Percentiles rank a stretch among this genome's conserved stretches.
Conservation (phyloP, 1,140 invertebrate genomes). For the Trachymyrmex septentrionalis region DNA sequence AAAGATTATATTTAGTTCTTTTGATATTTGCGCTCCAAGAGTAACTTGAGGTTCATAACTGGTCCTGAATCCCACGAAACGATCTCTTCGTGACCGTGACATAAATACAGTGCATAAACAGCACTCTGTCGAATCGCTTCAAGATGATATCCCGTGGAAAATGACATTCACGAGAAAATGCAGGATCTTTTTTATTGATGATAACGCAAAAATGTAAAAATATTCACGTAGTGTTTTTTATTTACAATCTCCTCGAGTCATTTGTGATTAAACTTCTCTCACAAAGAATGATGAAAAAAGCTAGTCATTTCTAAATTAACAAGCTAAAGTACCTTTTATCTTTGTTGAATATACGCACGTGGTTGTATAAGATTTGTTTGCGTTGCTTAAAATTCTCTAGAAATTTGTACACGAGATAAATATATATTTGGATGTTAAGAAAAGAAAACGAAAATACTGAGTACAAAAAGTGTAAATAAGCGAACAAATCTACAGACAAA, state of each 20-base stretch:
- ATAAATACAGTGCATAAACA: not conserved
- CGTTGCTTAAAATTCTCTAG: too few relatives aligned
- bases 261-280: not conserved
- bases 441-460: too few relatives aligned
- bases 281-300: not conserved
- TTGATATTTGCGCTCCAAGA: not conserved
- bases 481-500: not conserved
- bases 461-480: too few relatives aligned
- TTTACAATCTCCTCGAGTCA: not conserved
- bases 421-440: too few relatives aligned
- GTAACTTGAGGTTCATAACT: not conserved
- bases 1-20: not conserved
- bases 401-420: too few relatives aligned
- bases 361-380: not conserved
- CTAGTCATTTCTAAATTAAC: not conserved
- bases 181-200: not conserved
- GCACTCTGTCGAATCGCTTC: not conserved
- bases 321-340: not conserved
- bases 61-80: not conserved
- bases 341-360: not conserved
- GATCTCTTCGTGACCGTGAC: constrained; percentile 34
- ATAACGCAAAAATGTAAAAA: not conserved
- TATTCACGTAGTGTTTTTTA: not conserved
- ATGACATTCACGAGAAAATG: not conserved
- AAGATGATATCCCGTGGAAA: not conserved